A percentile compares a stretch with the other conserved stretches of the same genome.
Evolutionary conservation across 2,888 invertebrate species (phyloP).

Genomic region (Aelia acuminata): DNA sequence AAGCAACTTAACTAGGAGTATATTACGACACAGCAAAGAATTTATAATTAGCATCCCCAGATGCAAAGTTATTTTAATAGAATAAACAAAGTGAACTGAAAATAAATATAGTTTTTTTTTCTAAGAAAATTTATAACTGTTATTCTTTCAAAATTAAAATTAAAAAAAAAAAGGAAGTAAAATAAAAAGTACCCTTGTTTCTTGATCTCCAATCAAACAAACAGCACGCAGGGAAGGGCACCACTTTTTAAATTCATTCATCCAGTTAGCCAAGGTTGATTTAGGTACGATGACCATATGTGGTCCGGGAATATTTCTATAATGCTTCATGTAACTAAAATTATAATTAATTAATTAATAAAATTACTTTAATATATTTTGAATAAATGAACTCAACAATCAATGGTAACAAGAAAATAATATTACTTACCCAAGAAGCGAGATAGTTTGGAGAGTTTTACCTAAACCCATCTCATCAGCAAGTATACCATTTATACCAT

Average conservation of each 20-base stretch:
- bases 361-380: no score
- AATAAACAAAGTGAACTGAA: no score
- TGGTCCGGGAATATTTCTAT: conserved; percentile 90
- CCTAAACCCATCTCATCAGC: conserved; percentile 99
- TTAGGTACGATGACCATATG: conserved; percentile 99
- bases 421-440: conserved; percentile 82
- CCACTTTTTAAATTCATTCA: conserved; percentile 98
- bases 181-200: conserved; percentile 84
- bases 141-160: no score
- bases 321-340: conserved; percentile 91
- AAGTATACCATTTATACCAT: conserved; percentile 98
- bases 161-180: no score
- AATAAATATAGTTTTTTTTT: no score
- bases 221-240: conserved; percentile 92
- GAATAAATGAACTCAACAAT: neutral
- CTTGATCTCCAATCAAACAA: conserved; percentile 95
- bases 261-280: conserved; percentile 98
- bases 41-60: no score
- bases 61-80: no score
- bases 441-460: conserved; percentile 98
- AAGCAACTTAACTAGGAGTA: no score
- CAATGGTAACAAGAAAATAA: neutral
- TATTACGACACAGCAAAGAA: no score
- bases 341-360: neutral
- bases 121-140: no score